phyloP scores from a whole-genome alignment of 2,113 vertebrate genomes.

The Cathartes aura region DNA sequence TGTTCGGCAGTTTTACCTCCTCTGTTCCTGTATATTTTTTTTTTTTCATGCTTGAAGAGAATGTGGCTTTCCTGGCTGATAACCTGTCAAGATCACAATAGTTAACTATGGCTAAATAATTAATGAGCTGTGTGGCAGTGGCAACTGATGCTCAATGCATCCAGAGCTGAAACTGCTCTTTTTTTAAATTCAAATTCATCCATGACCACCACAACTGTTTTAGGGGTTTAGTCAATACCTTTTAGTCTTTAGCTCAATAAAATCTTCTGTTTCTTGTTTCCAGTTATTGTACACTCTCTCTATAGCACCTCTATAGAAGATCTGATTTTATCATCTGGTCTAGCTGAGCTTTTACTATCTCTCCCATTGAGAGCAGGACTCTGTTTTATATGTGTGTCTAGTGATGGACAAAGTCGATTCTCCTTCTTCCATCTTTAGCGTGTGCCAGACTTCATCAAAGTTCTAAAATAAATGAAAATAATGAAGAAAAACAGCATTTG shows the following conservation, averaged over 20 bases:
- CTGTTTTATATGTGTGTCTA: neutral
- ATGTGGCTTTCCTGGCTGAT: slow-evolving; percentile 9
- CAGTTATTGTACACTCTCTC: neutral
- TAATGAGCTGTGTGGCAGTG: neutral
- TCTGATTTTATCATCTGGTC: neutral
- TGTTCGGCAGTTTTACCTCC: neutral
- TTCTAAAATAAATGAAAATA: neutral
- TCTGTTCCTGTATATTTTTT: neutral
- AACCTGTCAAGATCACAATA: neutral
- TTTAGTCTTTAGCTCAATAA: neutral
- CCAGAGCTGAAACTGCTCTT: neutral
- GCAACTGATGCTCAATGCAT: neutral
- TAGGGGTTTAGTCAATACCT: neutral
- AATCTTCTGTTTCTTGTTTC: neutral
- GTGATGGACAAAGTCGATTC: neutral
- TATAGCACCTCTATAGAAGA: neutral
- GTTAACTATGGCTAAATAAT: neutral
- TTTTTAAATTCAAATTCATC: neutral
- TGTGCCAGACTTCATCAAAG: neutral
- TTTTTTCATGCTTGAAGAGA: neutral
- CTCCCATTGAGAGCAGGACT: neutral
- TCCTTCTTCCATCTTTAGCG: neutral
- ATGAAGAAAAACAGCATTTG: neutral
- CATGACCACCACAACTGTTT: neutral
- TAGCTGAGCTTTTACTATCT: neutral